A percentile compares a stretch with the other conserved stretches of the same genome.
Conservation (phyloP, 2,797 vertebrate species). For the Gallinago stenura region DNA sequence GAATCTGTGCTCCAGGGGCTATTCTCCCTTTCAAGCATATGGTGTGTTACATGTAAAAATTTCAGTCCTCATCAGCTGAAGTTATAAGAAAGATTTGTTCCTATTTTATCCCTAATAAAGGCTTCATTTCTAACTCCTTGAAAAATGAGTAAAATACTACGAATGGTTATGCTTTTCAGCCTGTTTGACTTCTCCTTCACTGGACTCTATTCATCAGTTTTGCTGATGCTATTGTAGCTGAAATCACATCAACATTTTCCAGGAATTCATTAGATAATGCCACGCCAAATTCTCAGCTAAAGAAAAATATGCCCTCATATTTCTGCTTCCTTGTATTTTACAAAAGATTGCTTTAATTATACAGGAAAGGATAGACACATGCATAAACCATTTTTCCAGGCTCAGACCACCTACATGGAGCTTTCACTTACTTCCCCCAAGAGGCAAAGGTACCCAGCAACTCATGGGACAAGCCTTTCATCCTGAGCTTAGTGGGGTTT, state of each 20-base stretch:
- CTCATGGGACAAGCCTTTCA: fast-evolving
- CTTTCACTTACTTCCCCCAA: fast-evolving
- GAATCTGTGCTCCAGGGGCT: not conserved
- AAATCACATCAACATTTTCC: not conserved
- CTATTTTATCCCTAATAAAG: not conserved
- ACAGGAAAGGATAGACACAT: not conserved
- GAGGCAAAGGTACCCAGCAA: not conserved
- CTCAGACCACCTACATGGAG: not conserved
- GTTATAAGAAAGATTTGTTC: not conserved
- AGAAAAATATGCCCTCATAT: fast-evolving
- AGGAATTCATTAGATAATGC: not conserved
- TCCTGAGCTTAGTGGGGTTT: fast-evolving
- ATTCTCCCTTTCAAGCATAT: not conserved
- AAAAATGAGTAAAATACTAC: not conserved
- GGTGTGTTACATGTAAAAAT: not conserved
- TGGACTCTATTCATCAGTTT: not conserved
- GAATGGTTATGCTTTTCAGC: not conserved
- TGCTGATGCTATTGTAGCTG: not conserved
- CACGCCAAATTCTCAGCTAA: not conserved
- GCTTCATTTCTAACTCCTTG: not conserved
- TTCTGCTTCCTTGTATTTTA: not conserved
- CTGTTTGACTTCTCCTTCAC: not conserved
- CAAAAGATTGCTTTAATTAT: not conserved
- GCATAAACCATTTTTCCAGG: not conserved
- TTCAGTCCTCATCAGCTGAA: not conserved